A percentile compares a stretch with the other conserved stretches of the same genome.
Evolutionary conservation across 2,888 invertebrate species (phyloP).

Genomic region (Corbicula japonica): DNA sequence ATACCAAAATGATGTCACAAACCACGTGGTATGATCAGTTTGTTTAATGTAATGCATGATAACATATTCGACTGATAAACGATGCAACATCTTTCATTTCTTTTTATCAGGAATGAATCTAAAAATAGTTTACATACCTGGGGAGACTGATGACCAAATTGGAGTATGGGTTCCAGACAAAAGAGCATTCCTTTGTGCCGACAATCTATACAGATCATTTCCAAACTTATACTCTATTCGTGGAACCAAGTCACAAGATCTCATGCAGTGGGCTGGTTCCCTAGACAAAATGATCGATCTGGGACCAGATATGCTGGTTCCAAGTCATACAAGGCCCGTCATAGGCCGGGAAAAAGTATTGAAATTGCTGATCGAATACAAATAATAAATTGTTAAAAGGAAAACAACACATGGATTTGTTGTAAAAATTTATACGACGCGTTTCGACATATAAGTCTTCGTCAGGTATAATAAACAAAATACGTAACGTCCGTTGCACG

Average conservation of each 20-base stretch:
- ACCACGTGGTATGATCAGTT: no score
- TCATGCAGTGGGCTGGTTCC: constrained; percentile 78
- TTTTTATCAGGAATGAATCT: no score
- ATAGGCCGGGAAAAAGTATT: constrained; percentile 67
- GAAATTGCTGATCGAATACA: constrained; percentile 69
- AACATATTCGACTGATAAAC: no score
- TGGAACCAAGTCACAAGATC: constrained; percentile 76
- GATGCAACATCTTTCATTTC: no score
- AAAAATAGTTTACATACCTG: constrained; percentile 82
- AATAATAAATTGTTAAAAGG: no score
- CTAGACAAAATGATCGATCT: constrained; percentile 79
- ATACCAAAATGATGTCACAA: no score
- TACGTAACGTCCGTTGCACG: no score
- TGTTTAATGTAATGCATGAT: no score
- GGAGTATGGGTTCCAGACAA: constrained; percentile 80
- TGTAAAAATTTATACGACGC: no score
- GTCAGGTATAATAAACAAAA: no score
- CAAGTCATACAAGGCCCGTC: constrained; percentile 80
- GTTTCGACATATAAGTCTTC: no score
- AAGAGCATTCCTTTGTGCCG: constrained; percentile 78
- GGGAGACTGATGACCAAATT: constrained; percentile 83
- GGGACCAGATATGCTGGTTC: constrained; percentile 77
- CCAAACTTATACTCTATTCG: constrained; percentile 84
- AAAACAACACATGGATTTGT: no score
- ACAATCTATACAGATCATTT: constrained; percentile 81